Percentiles rank a stretch among this genome's conserved stretches.
Conservation (phyloP, 2,113 vertebrate genomes). For the Macquaria australasica region DNA sequence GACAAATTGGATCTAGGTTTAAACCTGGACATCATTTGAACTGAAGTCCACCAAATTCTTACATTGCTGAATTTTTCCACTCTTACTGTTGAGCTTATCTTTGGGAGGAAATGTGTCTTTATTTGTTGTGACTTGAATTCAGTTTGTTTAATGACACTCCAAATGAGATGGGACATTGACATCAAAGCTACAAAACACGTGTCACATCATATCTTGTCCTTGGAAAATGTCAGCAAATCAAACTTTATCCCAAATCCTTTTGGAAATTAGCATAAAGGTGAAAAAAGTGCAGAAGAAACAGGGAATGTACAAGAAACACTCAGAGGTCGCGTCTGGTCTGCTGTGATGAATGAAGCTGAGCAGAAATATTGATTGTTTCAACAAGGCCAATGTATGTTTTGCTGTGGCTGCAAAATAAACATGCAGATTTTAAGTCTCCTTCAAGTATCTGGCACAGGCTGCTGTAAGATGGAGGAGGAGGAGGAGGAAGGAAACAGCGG, state of each 20-base stretch:
- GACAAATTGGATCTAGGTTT: too few relatives aligned
- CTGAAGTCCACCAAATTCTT: too few relatives aligned
- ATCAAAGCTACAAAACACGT: not conserved
- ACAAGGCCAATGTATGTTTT: not conserved
- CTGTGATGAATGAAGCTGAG: constrained; percentile 4
- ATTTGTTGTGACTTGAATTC: not conserved
- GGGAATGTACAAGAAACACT: not conserved
- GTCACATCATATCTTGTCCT: not conserved
- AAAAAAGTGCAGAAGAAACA: not conserved
- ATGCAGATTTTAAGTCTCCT: not conserved
- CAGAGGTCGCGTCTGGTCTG: not conserved
- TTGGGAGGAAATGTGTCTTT: too few relatives aligned
- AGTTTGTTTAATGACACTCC: not conserved
- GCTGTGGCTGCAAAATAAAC: constrained; percentile 15
- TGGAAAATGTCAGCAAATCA: not conserved
- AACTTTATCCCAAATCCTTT: not conserved
- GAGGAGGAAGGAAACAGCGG: not conserved
- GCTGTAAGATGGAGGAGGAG: not conserved
- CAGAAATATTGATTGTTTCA: constrained; percentile 3
- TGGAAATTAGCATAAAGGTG: not conserved
- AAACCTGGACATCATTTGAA: too few relatives aligned
- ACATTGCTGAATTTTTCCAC: too few relatives aligned
- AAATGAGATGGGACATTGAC: not conserved
- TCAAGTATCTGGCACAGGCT: not conserved
- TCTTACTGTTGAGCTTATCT: too few relatives aligned